Evolutionary conservation across 1,140 invertebrate species (phyloP), one percentile per base, ranked within the genome.

Genomic region (Contarinia nasturtii): DNA sequence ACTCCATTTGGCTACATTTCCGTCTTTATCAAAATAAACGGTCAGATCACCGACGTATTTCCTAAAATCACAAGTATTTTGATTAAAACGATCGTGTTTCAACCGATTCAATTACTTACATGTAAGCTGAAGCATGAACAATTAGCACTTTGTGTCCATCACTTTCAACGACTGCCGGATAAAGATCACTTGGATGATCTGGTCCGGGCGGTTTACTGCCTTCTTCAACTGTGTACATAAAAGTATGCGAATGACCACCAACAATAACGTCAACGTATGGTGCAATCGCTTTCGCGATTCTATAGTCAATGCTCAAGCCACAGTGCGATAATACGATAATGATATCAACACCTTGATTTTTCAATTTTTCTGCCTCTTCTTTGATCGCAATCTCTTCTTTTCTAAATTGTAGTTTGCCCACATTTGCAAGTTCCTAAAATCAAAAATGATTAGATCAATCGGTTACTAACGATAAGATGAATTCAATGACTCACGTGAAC

Each of bases 161-260:
- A 15, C 55, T 74, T 0, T 55, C 66, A 1, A 83, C 70, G 8
- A 77, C 64, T 0, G 76, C 72, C 1, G 82, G 82, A 64, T 86
- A 86, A 2, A 66, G 57, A 10, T 75, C 79, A 10, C 51, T 53
- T 0, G 75, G 62, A 0, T 46, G 63, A 42, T 81, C 74, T 0
- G 61, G 63, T 2, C 72, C 74, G 0, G 75, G 75, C 0, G 71
- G 69, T 1, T 60, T 51, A 8, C 53, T 57, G 22, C 73, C 36
- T 10, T 27, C 27, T 27, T 10, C 27, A 5, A 27, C 74, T 1
- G 67, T 71, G 56, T 72, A 86, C 0, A 88, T 66, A 50, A 89
- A 75, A 0, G 82, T 82, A 55, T 92, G 85, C 4, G 82, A 82
- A 56, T 93, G 88, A n/a, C 80, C 83, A 12, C 88, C 88, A 19